Percentiles rank a stretch among this genome's conserved stretches.
These are phyloP conservation scores for Metellina segmentata DNA, from an alignment of 2,888 invertebrate genomes.

Conservation along the genomic window DNA sequence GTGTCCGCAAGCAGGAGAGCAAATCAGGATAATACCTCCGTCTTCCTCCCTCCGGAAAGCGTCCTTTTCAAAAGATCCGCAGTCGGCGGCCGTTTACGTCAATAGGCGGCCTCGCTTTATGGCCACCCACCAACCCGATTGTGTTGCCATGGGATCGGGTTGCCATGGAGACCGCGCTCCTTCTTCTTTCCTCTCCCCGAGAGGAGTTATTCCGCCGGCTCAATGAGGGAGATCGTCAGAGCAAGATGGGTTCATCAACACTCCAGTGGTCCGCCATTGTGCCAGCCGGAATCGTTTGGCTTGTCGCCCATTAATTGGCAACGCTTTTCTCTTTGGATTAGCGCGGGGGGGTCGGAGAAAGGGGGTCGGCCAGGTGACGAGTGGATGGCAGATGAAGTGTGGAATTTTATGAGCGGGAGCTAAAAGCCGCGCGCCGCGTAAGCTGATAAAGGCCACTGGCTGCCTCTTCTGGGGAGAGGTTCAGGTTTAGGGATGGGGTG, in stretches of 20 bases:
- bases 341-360: neutral
- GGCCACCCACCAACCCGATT: slow-evolving; percentile 62
- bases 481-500: neutral
- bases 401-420: slow-evolving; percentile 55
- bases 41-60: slow-evolving; percentile 48
- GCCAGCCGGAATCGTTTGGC: slow-evolving; percentile 52
- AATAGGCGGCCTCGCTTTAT: slow-evolving; percentile 72
- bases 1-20: slow-evolving; percentile 66
- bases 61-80: slow-evolving; percentile 60
- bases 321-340: slow-evolving; percentile 22
- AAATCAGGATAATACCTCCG: slow-evolving; percentile 75
- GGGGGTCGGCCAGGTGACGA: slow-evolving; percentile 28
- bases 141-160: slow-evolving; percentile 72
- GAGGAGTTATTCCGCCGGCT: slow-evolving; percentile 60
- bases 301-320: slow-evolving; percentile 68
- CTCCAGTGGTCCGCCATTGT: slow-evolving; percentile 60
- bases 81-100: slow-evolving; percentile 66
- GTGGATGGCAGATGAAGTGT: slow-evolving; percentile 50
- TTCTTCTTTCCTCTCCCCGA: neutral
- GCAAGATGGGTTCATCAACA: slow-evolving; percentile 64
- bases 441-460: slow-evolving; percentile 27
- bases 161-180: slow-evolving; percentile 35
- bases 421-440: slow-evolving; percentile 25
- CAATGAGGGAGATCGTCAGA: slow-evolving; percentile 52
- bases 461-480: neutral